These are phyloP conservation scores for Pipra filicauda DNA, from an alignment of 2,113 vertebrate genomes.

Conservation along the genomic window DNA sequence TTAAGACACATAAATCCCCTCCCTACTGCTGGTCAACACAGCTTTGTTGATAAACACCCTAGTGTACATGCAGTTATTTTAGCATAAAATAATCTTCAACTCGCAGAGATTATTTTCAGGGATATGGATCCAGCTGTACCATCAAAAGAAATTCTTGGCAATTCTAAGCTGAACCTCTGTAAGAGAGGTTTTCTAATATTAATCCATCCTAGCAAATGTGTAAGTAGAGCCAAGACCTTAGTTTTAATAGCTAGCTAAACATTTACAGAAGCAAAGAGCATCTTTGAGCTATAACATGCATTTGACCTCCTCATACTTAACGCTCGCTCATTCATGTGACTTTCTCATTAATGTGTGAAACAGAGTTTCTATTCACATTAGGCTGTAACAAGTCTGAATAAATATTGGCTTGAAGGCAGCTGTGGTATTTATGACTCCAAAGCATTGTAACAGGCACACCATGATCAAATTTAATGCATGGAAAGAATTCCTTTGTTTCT, in stretches of 20 bases:
- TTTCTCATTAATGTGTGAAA: slow-evolving; percentile 63
- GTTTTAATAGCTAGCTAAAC: background rate
- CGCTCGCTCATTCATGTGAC: slow-evolving; percentile 45
- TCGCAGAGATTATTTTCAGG: background rate
- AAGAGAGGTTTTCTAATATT: background rate
- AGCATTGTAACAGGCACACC: background rate
- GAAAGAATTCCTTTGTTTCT: slow-evolving; percentile 34
- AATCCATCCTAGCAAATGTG: background rate
- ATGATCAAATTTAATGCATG: background rate
- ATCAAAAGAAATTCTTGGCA: background rate
- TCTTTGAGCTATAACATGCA: background rate
- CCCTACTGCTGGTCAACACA: background rate
- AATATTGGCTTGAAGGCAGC: background rate
- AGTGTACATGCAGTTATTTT: background rate
- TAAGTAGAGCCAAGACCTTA: background rate
- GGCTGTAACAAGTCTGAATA: slow-evolving; percentile 36
- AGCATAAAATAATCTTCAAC: background rate
- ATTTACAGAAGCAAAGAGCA: background rate
- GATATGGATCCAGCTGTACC: background rate
- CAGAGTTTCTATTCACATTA: slow-evolving; percentile 38
- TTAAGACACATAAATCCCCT: background rate
- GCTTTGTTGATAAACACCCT: background rate
- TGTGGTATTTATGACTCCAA: background rate
- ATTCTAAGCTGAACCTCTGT: background rate
- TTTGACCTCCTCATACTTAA: background rate